Conservation (phyloP, 2,113 vertebrate genomes). For the Amphiprion percula region DNA sequence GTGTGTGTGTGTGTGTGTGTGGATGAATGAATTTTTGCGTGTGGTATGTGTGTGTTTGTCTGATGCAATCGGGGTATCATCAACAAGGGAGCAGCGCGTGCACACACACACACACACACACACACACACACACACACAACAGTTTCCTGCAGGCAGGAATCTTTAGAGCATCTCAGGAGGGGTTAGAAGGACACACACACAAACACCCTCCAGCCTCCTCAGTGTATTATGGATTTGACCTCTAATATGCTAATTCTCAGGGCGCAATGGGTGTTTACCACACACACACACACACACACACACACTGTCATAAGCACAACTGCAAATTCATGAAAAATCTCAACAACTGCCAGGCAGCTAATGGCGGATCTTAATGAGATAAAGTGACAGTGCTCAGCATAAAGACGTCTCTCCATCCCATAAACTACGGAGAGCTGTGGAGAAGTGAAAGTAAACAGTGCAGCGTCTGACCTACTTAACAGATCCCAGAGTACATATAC, state of each 20-base stretch:
- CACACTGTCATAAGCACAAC: slow-evolving; percentile 6
- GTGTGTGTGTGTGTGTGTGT: not conserved
- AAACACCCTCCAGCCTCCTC: slow-evolving; percentile 34
- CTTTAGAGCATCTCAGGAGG: slow-evolving; percentile 42
- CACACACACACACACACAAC: not conserved
- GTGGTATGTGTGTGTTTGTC: slow-evolving; percentile 25
- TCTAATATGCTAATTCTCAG: slow-evolving; percentile 65
- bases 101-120: not conserved
- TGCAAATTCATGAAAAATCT: slow-evolving; percentile 16
- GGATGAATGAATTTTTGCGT: slow-evolving; percentile 26
- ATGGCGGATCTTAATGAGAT: slow-evolving; percentile 22
- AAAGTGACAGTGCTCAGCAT: slow-evolving; percentile 28
- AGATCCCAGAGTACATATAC: slow-evolving; percentile 14
- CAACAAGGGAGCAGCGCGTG: slow-evolving; percentile 32
- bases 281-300: slow-evolving; percentile 18
- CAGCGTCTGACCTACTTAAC: slow-evolving; percentile 50
- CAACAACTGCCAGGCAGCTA: slow-evolving; percentile 12
- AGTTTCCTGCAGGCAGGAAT: slow-evolving; percentile 42
- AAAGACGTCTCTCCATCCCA: not conserved
- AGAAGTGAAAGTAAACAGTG: slow-evolving; percentile 11
- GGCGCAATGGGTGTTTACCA: slow-evolving; percentile 41
- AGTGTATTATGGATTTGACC: slow-evolving; percentile 69
- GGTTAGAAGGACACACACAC: slow-evolving; percentile 20
- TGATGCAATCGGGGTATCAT: slow-evolving; percentile 56
- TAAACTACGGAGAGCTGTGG: slow-evolving; percentile 9